A percentile compares a stretch with the other conserved stretches of the same genome.
These are phyloP conservation scores for Trachythela sp. DNA, from an alignment of 64 coral and sea anemone species.

Conservation along the genomic window DNA sequence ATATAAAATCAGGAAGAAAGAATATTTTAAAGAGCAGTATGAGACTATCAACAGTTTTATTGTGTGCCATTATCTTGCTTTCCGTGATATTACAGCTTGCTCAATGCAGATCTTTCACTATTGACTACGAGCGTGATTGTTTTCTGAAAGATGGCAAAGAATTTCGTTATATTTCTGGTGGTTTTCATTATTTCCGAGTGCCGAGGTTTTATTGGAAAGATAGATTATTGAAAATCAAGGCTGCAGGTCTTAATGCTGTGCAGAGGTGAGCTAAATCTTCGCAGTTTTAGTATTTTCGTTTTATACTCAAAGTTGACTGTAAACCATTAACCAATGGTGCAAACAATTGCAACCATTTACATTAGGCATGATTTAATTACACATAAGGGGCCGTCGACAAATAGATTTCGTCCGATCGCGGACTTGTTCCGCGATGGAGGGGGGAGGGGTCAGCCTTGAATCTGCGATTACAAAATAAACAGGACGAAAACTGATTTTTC, in stretches of 20 bases:
- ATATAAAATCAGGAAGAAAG: neutral
- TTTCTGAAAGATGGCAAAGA: conserved; percentile 91
- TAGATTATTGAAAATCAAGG: conserved; percentile 70
- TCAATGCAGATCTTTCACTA: conserved; percentile 66
- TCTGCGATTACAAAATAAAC: no score
- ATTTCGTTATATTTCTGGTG: conserved; percentile 90
- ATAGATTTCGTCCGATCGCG: no score
- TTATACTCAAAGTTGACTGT: no score
- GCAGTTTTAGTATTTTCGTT: no score
- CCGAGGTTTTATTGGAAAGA: conserved; percentile 74
- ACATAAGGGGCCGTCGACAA: no score
- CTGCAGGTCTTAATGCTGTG: conserved; percentile 68
- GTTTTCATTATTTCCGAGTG: conserved; percentile 89
- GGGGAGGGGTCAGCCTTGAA: no score
- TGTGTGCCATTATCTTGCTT: neutral
- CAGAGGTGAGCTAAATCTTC: conserved; percentile 61
- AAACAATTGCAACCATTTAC: no score
- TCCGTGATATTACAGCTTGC: neutral
- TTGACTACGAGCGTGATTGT: conserved; percentile 68
- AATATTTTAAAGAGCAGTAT: neutral
- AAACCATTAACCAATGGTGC: neutral
- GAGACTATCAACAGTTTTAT: neutral
- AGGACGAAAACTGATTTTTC: no score
- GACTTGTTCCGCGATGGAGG: no score
- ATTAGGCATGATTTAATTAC: no score